A percentile compares a stretch with the other conserved stretches of the same genome.
phyloP scores from a whole-genome alignment of 2,113 vertebrate species.

The Gobius niger region DNA sequence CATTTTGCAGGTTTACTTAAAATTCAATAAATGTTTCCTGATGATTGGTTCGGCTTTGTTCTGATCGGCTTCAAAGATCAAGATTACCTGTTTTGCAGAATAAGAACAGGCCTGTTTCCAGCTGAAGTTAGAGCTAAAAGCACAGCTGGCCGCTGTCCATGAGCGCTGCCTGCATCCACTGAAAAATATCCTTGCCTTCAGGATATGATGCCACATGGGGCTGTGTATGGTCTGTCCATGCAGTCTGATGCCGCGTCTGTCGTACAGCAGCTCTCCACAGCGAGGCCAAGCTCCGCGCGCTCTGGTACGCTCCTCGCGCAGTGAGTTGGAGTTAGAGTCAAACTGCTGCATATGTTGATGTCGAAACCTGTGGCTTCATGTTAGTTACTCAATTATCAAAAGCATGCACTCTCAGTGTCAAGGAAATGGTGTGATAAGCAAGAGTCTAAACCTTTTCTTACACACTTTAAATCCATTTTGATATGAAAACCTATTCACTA shows the following conservation, averaged over 20 bases:
- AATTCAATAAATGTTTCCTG: background rate
- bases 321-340: background rate
- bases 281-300: background rate
- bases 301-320: background rate
- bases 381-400: conserved; percentile 3
- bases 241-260: background rate
- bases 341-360: conserved; percentile 18
- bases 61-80: background rate
- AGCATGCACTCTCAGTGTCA: conserved; percentile 2
- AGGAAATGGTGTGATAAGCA: conserved; percentile 21
- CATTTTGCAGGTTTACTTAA: background rate
- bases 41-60: background rate
- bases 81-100: background rate
- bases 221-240: background rate
- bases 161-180: background rate
- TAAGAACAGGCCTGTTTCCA: background rate
- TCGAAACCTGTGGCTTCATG: conserved; percentile 24
- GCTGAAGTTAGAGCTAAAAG: background rate
- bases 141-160: conserved; percentile 4
- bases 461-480: too few relatives aligned
- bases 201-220: background rate
- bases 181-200: background rate
- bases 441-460: conserved; percentile 5
- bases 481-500: too few relatives aligned
- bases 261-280: background rate